Evolutionary conservation across 2,888 invertebrate species (phyloP), one percentile per base, ranked within the genome.

Genomic region (Eilema depressum): DNA sequence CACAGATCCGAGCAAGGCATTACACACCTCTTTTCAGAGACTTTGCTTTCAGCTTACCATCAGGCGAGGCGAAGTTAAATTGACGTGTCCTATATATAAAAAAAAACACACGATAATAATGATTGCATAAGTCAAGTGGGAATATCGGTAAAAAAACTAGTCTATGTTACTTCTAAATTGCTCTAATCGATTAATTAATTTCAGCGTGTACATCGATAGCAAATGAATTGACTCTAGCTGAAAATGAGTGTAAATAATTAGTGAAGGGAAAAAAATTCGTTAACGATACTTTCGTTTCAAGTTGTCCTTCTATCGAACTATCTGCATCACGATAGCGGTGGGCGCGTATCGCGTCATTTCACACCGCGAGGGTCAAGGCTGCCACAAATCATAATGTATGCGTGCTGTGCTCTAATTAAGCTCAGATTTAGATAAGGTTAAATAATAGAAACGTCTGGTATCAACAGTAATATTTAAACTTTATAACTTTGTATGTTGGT

Each of bases 381-480:
- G 68, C 2, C 26, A 33, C 61, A 23, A 78, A 82, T 76, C 77
- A 80, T 76, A 73, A 62, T 41, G 63, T 66, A 28, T 70, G 73
- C 82, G 75, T 80, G 76, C 60, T 61, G n/a, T 60, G 67, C 75
- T 76, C 69, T 65, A 77, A 82, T 82, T 82, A 82, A 75, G 68
- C 47, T 25, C 66, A 75, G 76, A 79, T 78, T 81, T 77, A 66
- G 70, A 67, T 61, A 73, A 78, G 77, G 75, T 75, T 64, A 74
- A 78, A 62, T 78, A 70, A 81, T 81, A 53, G 60, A 72, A 66
- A 68, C 63, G 72, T 63, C 66, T 63, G 59, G 25, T 28, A 7
- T 17, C 17, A 41, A 59, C 20, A 30, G n/a, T 28, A 30, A 53
- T n/a, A 63, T 59, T 59, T 47, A n/a, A 53, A 20, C 4, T 3